Conservation (phyloP, 2,113 vertebrate genomes). For the Cyanoramphus novaezelandiae region DNA sequence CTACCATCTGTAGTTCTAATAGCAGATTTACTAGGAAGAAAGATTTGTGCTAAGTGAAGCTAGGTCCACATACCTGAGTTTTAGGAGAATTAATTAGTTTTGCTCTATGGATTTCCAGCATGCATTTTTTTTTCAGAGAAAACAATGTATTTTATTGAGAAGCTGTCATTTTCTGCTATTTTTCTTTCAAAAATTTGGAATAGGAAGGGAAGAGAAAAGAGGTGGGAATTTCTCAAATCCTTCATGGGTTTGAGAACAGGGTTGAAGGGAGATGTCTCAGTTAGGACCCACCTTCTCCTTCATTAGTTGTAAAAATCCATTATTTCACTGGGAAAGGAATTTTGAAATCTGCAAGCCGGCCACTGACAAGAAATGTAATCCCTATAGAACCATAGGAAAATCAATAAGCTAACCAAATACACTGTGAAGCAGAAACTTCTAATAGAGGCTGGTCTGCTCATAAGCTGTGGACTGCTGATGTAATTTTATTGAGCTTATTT, state of each 20-base stretch:
- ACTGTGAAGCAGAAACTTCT: not conserved
- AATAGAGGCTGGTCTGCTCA: not conserved
- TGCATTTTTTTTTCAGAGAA: not conserved
- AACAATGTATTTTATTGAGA: not conserved
- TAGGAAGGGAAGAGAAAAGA: not conserved
- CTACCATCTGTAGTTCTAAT: not conserved
- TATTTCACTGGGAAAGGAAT: not conserved
- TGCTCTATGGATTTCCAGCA: not conserved
- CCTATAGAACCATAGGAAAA: not conserved
- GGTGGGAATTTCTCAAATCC: not conserved
- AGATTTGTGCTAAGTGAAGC: not conserved
- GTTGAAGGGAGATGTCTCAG: not conserved
- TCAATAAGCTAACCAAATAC: not conserved
- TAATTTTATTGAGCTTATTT: not conserved
- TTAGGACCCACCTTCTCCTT: not conserved
- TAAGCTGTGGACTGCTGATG: not conserved
- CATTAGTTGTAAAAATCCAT: not conserved
- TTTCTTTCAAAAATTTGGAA: not conserved
- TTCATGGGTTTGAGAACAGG: fast-evolving
- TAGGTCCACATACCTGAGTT: not conserved
- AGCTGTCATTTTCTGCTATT: not conserved
- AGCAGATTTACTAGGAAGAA: not conserved
- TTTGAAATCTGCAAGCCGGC: not conserved
- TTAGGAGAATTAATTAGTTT: not conserved
- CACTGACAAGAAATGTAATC: not conserved